Percentiles rank a stretch among this genome's conserved stretches.
phyloP scores from a whole-genome alignment of 2,888 invertebrate species.

The Dryobota labecula region DNA sequence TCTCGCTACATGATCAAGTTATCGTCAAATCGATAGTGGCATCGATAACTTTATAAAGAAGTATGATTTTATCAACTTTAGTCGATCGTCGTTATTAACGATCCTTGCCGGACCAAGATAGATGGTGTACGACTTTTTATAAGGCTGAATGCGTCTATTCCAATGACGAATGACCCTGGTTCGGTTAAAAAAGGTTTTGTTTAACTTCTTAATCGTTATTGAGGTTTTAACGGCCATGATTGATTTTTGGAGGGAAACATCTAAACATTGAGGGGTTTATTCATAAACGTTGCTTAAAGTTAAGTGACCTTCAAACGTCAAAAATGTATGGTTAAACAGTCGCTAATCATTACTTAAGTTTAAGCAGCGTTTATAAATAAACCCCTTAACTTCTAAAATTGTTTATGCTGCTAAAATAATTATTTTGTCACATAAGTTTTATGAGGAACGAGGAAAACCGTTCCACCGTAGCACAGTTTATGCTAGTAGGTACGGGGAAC shows the following conservation, averaged over 20 bases:
- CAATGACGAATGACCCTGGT: conserved; percentile 70
- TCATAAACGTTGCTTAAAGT: too few relatives aligned
- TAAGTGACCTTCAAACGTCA: too few relatives aligned
- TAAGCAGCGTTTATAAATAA: too few relatives aligned
- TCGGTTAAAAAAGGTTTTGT: conserved; percentile 69
- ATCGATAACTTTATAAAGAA: conserved; percentile 74
- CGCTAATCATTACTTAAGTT: too few relatives aligned
- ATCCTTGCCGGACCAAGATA: conserved; percentile 73
- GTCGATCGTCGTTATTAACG: conserved; percentile 79
- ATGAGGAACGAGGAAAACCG: too few relatives aligned
- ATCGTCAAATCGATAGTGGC: conserved; percentile 76
- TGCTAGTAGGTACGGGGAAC: too few relatives aligned
- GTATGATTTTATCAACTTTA: conserved; percentile 80
- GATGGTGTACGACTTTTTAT: conserved; percentile 74
- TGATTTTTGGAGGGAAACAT: conserved; percentile 64
- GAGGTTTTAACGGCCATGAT: conserved; percentile 73
- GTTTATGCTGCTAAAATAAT: too few relatives aligned
- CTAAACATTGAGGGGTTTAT: too few relatives aligned
- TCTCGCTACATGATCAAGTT: conserved; percentile 72
- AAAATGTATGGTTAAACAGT: too few relatives aligned
- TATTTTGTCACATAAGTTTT: too few relatives aligned
- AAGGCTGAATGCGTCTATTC: conserved; percentile 63
- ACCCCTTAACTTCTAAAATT: too few relatives aligned
- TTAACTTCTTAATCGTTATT: conserved; percentile 75
- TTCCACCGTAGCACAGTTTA: too few relatives aligned